Conservation (phyloP, 2,113 vertebrate genomes). For the Hassar affinis region DNA sequence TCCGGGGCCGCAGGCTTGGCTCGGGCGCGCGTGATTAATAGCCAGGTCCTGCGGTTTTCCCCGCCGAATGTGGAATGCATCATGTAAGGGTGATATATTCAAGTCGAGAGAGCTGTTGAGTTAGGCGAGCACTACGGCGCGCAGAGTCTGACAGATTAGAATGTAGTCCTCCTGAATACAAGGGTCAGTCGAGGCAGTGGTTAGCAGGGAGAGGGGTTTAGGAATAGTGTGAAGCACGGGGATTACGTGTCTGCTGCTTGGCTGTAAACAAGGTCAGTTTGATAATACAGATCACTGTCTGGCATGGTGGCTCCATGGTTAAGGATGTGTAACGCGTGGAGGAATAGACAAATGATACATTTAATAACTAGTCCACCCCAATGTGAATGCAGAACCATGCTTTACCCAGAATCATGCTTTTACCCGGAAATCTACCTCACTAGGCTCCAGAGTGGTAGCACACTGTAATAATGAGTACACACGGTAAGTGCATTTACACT, state of each 20-base stretch:
- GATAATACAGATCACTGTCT: conserved; percentile 9
- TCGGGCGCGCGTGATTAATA: conserved; percentile 39
- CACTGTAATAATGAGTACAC: background rate
- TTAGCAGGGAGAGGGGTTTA: conserved; percentile 30
- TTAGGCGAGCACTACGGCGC: background rate
- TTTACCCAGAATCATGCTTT: background rate
- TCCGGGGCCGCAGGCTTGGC: conserved; percentile 18
- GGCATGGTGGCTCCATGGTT: background rate
- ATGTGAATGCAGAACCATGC: background rate
- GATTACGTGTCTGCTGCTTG: conserved; percentile 7
- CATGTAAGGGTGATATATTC: conserved; percentile 34
- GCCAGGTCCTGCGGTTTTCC: conserved; percentile 29
- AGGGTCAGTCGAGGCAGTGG: conserved; percentile 22
- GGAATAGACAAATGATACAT: background rate
- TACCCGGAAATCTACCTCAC: background rate
- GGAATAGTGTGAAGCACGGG: conserved; percentile 11
- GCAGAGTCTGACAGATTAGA: conserved; percentile 41
- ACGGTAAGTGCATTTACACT: too few relatives aligned
- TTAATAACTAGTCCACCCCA: background rate
- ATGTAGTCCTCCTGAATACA: conserved; percentile 26
- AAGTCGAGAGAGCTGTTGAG: conserved; percentile 29
- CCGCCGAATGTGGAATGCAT: conserved; percentile 30
- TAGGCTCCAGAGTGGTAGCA: background rate
- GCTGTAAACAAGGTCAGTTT: conserved; percentile 16
- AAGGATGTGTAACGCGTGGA: background rate